A percentile compares a stretch with the other conserved stretches of the same genome.
phyloP scores from a whole-genome alignment of 1,140 invertebrate genomes.

The Thaumatotibia leucotreta region DNA sequence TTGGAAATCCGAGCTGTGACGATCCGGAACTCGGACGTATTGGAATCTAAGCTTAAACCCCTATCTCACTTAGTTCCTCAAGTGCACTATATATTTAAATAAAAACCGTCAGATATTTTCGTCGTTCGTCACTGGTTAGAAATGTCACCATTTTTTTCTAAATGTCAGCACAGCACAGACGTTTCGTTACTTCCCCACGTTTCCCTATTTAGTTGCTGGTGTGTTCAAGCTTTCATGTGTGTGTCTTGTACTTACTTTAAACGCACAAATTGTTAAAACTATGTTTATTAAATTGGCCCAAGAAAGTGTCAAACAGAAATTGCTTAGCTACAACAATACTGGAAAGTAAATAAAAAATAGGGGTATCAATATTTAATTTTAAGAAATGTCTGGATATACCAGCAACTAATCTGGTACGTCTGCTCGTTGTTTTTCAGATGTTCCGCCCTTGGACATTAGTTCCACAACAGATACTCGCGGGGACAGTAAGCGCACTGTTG shows the following conservation, averaged over 20 bases:
- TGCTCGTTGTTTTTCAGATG: conserved; percentile 75
- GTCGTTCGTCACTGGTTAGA: not conserved
- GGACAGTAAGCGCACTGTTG: conserved; percentile 74
- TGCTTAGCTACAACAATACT: not conserved
- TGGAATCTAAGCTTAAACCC: not conserved
- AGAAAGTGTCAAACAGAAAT: not conserved
- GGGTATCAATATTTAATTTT: not conserved
- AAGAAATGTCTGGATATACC: conserved; percentile 36
- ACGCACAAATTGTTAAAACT: not conserved
- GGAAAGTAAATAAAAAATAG: not conserved
- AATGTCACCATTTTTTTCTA: conserved; percentile 6
- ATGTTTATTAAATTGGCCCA: not conserved
- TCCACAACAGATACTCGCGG: conserved; percentile 70
- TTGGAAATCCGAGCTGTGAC: not conserved
- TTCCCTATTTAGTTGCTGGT: conserved; percentile 47
- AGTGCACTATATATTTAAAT: not conserved
- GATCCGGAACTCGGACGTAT: not conserved
- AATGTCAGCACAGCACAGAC: conserved; percentile 14
- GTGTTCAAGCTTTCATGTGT: conserved; percentile 38
- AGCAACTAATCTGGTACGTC: conserved; percentile 63
- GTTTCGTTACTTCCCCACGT: conserved; percentile 3
- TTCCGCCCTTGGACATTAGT: conserved; percentile 73
- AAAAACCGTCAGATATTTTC: not conserved
- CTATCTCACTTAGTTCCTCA: not conserved
- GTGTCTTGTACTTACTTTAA: conserved; percentile 15